A percentile compares a stretch with the other conserved stretches of the same genome.
These are phyloP conservation scores for Spatulosminthurus flaviceps DNA, from an alignment of 2,888 invertebrate species.

Conservation along the genomic window DNA sequence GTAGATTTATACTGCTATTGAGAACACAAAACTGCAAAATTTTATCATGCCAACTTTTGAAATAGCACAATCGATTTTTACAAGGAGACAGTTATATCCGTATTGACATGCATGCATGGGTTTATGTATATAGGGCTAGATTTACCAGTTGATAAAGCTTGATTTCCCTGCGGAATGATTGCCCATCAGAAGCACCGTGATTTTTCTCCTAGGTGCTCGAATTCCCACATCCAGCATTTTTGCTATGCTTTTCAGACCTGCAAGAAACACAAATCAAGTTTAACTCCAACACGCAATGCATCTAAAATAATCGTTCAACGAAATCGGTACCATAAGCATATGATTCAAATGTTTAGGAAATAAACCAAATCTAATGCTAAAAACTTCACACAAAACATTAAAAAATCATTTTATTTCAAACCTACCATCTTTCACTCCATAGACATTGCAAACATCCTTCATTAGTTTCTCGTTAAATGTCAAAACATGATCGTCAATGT, in stretches of 20 bases:
- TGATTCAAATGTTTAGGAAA: too few species aligned
- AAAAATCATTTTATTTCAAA: background rate
- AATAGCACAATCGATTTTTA: too few species aligned
- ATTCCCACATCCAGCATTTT: constrained; percentile 67
- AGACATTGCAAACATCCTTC: constrained; percentile 69
- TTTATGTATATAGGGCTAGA: too few species aligned
- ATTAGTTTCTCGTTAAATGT: constrained; percentile 69
- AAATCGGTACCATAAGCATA: too few species aligned
- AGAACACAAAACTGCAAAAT: too few species aligned
- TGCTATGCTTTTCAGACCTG: constrained; percentile 69
- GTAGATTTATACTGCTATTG: too few species aligned
- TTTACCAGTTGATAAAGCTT: constrained; percentile 72
- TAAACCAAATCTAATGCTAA: too few species aligned
- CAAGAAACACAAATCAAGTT: constrained; percentile 36
- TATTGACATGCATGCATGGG: too few species aligned
- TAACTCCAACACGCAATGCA: too few species aligned
- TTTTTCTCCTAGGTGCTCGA: constrained; percentile 70
- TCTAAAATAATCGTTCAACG: too few species aligned
- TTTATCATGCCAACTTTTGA: too few species aligned
- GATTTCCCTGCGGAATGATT: constrained; percentile 73
- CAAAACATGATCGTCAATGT: constrained; percentile 65
- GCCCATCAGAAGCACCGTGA: constrained; percentile 70
- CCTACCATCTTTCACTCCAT: constrained; percentile 67
- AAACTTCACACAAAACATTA: background rate
- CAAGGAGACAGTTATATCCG: too few species aligned